Conservation (phyloP, 2,113 vertebrate genomes). For the Symphodus melops region DNA sequence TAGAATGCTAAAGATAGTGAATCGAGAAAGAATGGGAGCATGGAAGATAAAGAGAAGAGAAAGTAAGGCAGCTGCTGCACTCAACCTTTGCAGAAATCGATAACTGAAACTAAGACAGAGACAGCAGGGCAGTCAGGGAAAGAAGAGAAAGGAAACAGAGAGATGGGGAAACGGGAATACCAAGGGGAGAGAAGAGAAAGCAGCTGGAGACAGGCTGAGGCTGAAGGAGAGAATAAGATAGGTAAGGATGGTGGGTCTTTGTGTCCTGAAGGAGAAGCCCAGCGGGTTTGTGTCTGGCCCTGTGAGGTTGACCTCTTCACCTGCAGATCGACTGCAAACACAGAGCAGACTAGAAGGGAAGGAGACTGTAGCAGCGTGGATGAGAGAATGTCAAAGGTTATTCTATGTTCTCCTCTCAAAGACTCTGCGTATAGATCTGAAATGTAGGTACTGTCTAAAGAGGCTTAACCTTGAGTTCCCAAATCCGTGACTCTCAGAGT, state of each 20-base stretch:
- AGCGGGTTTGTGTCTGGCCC: constrained; percentile 51
- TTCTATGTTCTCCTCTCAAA: constrained; percentile 67
- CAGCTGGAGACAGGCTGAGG: constrained; percentile 48
- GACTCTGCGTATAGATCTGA: constrained; percentile 31
- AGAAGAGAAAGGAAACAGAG: constrained; percentile 27
- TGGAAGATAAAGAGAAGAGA: constrained; percentile 8
- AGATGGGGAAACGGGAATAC: constrained; percentile 39
- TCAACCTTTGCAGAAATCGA: constrained; percentile 77
- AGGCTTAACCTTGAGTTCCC: neutral
- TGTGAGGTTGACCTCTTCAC: constrained; percentile 66
- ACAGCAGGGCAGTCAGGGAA: constrained; percentile 56
- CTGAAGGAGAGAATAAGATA: constrained; percentile 57
- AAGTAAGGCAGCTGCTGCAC: constrained; percentile 35
- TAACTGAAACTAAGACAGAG: constrained; percentile 67
- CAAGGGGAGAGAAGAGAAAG: constrained; percentile 33
- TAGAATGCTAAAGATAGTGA: constrained; percentile 18
- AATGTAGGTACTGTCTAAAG: constrained; percentile 39
- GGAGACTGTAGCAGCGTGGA: constrained; percentile 43
- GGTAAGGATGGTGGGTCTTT: constrained; percentile 51
- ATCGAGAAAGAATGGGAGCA: constrained; percentile 9
- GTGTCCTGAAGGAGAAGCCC: constrained; percentile 49
- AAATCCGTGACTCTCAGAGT: constrained; percentile 13
- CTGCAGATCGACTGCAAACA: constrained; percentile 63
- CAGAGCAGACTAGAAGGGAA: constrained; percentile 40
- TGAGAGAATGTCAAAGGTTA: constrained; percentile 63